Evolutionary conservation across 2,888 invertebrate species (phyloP), one percentile per base, ranked within the genome.

Genomic region (Drosophila leonis): DNA sequence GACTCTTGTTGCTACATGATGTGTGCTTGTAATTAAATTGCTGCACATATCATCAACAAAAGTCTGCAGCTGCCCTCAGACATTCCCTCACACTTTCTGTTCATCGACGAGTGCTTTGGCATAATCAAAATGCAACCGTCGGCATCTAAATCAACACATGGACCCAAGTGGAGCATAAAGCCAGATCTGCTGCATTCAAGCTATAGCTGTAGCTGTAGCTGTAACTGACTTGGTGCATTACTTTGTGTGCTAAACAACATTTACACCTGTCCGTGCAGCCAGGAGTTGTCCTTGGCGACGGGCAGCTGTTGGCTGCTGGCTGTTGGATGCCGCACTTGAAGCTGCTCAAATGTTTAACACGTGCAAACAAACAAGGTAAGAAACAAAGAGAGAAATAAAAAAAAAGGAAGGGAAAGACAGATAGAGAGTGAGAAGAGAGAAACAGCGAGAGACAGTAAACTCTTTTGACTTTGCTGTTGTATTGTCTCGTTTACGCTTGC

Each of bases 21-120:
- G 84, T 86, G 77, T 84, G 82, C 83, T 88, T 84, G 81, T 86
- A 84, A 84, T 84, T 88, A 86, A 84, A 84, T 75, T 79, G 84
- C 83, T 61, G 79, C 52, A 60, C 80, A 75, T 72, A 78, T 80
- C 69, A 75, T 78, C 64, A 81, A 82, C 82, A 71, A 67, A 48
- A 44, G 48, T 37, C 57, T 68, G 64, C 64, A 68, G 41, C 62
- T 57, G 20, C 49, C 51, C 68, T 52, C 33, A 59, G 68, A 65
- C 46, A 39, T 51, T 6, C 49, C 18, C 69, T 52, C 64, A 51
- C 65, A 55, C 54, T 41, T 8, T 52, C 62, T 56, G 44, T 48
- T 37, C 76, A 76, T 65, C 60, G 76, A 54, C 62, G 76, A 80
- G 64, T 80, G 75, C 85, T 72, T 78, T 70, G 73, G 65, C 81